A percentile compares a stretch with the other conserved stretches of the same genome.
Conservation (phyloP, 2,797 vertebrate species). For the Notamacropus eugenii region DNA sequence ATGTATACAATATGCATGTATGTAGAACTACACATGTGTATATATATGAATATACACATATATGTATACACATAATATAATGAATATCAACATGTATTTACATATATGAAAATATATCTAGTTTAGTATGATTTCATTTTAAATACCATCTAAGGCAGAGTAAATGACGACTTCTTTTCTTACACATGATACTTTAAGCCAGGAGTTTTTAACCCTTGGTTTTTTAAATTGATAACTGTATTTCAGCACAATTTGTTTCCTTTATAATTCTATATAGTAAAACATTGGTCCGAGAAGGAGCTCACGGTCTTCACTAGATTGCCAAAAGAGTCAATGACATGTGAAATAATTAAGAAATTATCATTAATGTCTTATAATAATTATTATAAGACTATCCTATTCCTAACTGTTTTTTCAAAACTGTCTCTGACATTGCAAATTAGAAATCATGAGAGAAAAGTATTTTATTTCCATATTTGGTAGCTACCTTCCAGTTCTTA, state of each 20-base stretch:
- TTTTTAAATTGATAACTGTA: background rate
- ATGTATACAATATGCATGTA: no score
- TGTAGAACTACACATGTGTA: no score
- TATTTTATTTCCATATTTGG: background rate
- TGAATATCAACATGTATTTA: no score
- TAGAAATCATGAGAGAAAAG: background rate
- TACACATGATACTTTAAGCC: background rate
- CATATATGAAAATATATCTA: background rate
- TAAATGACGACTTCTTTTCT: background rate
- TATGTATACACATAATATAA: no score
- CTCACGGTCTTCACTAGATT: background rate
- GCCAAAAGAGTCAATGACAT: background rate
- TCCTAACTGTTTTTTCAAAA: background rate
- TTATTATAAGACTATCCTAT: no score
- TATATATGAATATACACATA: no score
- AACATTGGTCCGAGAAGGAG: background rate
- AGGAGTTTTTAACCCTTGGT: background rate
- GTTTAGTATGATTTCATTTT: background rate
- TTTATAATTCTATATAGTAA: background rate
- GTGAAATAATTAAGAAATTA: background rate
- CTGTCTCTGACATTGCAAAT: background rate
- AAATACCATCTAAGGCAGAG: background rate
- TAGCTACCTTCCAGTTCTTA: background rate
- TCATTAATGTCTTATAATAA: no score
- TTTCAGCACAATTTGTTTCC: background rate